A percentile compares a stretch with the other conserved stretches of the same genome.
Conservation (phyloP, 2,113 vertebrate species). For the Spermophilus dauricus region DNA sequence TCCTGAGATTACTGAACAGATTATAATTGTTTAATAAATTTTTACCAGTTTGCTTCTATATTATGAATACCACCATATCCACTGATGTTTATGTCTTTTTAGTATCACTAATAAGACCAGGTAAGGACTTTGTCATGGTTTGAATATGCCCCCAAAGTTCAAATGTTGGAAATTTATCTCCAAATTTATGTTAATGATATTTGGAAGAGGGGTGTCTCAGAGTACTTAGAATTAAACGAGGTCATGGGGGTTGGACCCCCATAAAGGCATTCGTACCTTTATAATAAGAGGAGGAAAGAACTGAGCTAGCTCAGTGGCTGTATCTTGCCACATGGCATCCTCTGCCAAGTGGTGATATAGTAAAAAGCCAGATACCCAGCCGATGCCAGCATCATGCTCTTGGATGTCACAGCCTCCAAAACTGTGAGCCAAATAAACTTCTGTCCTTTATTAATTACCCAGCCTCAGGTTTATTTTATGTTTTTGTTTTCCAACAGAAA, state of each 20-base stretch:
- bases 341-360: not conserved
- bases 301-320: rapidly evolving
- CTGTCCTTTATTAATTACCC: not conserved
- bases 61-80: not conserved
- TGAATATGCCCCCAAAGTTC: not conserved
- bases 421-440: not conserved
- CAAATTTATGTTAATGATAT: not conserved
- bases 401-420: not conserved
- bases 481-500: not conserved
- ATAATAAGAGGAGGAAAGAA: not conserved
- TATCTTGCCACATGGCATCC: not conserved
- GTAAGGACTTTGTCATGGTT: not conserved
- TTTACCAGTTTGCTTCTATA: not conserved
- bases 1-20: not conserved
- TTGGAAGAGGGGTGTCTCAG: not conserved
- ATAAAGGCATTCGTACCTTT: not conserved
- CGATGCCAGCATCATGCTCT: not conserved
- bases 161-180: not conserved
- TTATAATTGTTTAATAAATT: not conserved
- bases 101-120: not conserved
- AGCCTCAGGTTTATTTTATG: not conserved
- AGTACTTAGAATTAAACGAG: not conserved
- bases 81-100: conserved; percentile 5
- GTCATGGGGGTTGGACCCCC: not conserved
- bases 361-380: not conserved